phyloP scores from a whole-genome alignment of 1,140 invertebrate species.

The Goniozus legneri region DNA sequence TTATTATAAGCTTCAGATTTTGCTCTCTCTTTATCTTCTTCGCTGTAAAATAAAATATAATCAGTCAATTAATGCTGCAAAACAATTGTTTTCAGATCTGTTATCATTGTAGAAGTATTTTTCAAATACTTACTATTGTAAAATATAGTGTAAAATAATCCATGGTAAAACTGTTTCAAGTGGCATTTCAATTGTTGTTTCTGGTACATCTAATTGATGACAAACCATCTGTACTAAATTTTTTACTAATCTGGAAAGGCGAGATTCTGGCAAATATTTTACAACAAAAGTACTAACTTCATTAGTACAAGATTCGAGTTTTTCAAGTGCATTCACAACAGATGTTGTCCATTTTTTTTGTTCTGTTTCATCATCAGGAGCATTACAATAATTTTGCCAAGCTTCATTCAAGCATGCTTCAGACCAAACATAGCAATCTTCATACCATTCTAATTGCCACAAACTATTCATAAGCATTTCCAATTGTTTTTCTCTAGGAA shows the following conservation, averaged over 20 bases:
- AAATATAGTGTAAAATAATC: constrained; percentile 77
- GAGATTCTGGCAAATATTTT: constrained; percentile 54
- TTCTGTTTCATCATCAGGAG: constrained; percentile 50
- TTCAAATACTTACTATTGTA: constrained; percentile 63
- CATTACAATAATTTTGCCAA: constrained; percentile 58
- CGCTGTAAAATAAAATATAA: constrained; percentile 35
- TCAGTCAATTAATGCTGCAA: too few species aligned
- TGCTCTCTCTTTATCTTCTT: constrained; percentile 54
- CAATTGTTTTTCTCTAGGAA: constrained; percentile 58
- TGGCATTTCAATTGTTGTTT: constrained; percentile 62
- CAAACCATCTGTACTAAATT: constrained; percentile 72
- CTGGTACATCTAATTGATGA: constrained; percentile 68
- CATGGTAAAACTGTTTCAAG: constrained; percentile 74
- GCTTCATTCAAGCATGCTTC: constrained; percentile 68
- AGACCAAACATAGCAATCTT: constrained; percentile 72
- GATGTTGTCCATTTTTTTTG: constrained; percentile 63
- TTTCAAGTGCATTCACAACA: constrained; percentile 65
- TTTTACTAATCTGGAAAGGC: constrained; percentile 65
- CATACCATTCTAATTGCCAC: constrained; percentile 57
- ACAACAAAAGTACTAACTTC: constrained; percentile 59
- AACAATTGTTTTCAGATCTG: too few species aligned
- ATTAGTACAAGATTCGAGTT: constrained; percentile 64
- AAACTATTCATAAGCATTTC: constrained; percentile 70
- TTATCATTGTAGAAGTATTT: too few species aligned
- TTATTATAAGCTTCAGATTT: constrained; percentile 34